These are phyloP conservation scores for Wiebesia pumilae DNA, from an alignment of 1,140 invertebrate genomes.

Conservation along the genomic window DNA sequence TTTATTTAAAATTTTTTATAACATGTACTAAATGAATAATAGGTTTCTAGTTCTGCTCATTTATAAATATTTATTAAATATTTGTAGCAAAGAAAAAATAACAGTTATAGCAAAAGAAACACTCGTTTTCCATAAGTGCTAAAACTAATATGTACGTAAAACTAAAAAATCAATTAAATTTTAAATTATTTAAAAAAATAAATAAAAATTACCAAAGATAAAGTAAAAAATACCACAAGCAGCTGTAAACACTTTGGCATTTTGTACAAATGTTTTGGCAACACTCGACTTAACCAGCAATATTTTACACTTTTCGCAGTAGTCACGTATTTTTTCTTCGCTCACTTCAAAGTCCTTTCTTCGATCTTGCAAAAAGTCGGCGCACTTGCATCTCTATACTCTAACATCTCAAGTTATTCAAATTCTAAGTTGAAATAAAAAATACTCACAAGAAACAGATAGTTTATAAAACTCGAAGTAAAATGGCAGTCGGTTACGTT, in stretches of 20 bases:
- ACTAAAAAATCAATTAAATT: not conserved
- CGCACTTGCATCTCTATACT: not conserved
- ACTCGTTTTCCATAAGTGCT: not conserved
- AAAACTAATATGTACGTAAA: not conserved
- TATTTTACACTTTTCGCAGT: not conserved
- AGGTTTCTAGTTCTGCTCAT: no score
- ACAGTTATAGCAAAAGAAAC: not conserved
- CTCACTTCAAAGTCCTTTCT: not conserved
- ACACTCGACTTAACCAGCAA: not conserved
- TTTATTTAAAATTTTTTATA: no score
- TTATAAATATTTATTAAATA: not conserved
- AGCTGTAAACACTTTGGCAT: not conserved
- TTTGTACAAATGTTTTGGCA: not conserved
- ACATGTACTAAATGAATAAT: not conserved
- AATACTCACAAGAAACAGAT: not conserved
- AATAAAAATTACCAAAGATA: slow-evolving; percentile 17
- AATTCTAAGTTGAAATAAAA: not conserved
- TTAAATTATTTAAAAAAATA: not conserved
- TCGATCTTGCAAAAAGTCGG: not conserved
- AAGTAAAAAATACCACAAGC: not conserved
- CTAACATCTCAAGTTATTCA: not conserved
- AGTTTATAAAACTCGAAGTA: not conserved
- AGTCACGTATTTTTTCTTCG: not conserved
- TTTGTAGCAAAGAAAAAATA: not conserved
- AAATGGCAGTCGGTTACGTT: not conserved